Evolutionary conservation across 1,140 invertebrate species (phyloP), one percentile per base, ranked within the genome.

Genomic region (Cherax destructor): DNA sequence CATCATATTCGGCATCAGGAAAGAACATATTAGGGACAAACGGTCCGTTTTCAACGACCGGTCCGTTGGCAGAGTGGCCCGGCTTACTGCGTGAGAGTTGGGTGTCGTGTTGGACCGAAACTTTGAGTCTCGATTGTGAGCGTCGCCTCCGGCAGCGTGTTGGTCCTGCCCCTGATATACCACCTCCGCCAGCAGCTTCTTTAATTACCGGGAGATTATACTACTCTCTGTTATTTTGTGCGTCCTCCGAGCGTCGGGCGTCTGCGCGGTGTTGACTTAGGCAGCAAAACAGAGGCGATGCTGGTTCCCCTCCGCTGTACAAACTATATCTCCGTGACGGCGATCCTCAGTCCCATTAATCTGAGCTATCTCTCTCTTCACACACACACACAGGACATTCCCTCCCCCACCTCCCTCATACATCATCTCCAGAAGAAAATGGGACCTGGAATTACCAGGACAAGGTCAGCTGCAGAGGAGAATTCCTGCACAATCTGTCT

Each of bases 1-100:
- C 86, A 61, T 87, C 86, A 87, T 87, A 79, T 79, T 61, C 86
- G 50, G 61, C n/a, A 78, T 47, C 30, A 87, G 76, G 56, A 61
- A 65, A 59, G 85, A 84, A 56, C 76, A 87, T 79, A 65, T 79
- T 49, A 78, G 86, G 74, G 76, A 47, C 86, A 87, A 65, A 78
- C 18, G 18, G 50, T 47, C 61, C 72, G 5, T 72, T 16, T 47
- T 69, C 47, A 24, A 9, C 83, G 56, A 41, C 59, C 24, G n/a
- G 9, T 10, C 10, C 9, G 83, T 47, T 61, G 4, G 49, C 47
- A 7, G 13, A 47, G 83, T 18, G 59, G 83, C 11, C 65, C n/a
- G 65, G 30, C 16, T 21, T 24, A 84, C 61, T 41, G 11, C 41
- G 72, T 84, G 61, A 84, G 72, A 72, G 83, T 49, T 84, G 13